Percentiles rank a stretch among this genome's conserved stretches.
Conservation (phyloP, 2,113 vertebrate genomes). For the Notiomystis cincta region DNA sequence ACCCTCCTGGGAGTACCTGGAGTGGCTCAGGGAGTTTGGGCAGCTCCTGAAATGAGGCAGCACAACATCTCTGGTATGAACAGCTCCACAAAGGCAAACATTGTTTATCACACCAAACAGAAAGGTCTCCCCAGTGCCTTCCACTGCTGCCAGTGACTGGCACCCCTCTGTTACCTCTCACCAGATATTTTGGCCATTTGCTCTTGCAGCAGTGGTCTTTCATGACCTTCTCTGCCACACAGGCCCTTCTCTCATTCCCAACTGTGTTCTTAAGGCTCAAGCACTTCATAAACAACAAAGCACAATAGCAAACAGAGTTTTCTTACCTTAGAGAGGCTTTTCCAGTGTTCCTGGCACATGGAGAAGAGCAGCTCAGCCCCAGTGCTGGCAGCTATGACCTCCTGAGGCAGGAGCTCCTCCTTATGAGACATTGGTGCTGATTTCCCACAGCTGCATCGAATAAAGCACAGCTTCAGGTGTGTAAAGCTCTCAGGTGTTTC, state of each 20-base stretch:
- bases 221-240: not conserved
- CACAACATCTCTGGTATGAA: not conserved
- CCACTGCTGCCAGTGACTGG: not conserved
- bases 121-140: not conserved
- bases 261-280: not conserved
- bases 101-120: not conserved
- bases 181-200: not conserved
- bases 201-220: not conserved
- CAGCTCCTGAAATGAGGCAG: not conserved
- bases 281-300: fast-evolving
- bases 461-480: not conserved
- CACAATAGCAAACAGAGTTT: not conserved
- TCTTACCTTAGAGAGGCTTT: not conserved
- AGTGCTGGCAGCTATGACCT: fast-evolving
- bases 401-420: not conserved
- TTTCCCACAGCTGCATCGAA: not conserved
- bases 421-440: not conserved
- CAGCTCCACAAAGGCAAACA: not conserved
- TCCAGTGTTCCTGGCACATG: fast-evolving
- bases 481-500: not conserved
- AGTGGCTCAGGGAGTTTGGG: not conserved
- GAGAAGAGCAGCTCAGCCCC: fast-evolving
- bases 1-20: not conserved
- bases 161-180: not conserved
- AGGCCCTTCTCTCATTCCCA: not conserved